Percentiles rank a stretch among this genome's conserved stretches.
These are phyloP conservation scores for Oligia fasciuncula DNA, from an alignment of 2,888 invertebrate species.

Conservation along the genomic window DNA sequence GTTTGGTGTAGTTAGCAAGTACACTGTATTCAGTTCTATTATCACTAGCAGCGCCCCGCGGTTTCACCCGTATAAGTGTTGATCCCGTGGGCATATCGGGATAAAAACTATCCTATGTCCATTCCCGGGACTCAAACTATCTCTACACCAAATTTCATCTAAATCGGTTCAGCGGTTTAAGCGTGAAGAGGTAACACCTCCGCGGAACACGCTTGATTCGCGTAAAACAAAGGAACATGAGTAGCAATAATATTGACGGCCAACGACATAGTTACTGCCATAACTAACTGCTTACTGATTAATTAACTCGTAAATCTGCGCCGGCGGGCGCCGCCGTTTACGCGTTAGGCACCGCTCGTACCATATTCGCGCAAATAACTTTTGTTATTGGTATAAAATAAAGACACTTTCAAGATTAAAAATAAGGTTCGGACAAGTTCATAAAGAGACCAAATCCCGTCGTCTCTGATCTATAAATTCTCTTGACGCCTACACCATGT, in stretches of 20 bases:
- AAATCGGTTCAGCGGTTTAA: too few relatives aligned
- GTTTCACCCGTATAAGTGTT: too few relatives aligned
- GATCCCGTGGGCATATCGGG: too few relatives aligned
- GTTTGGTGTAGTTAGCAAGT: neutral
- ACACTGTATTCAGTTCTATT: too few relatives aligned
- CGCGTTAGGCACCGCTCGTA: slow-evolving; percentile 44
- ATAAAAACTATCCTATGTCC: too few relatives aligned
- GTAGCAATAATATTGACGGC: slow-evolving; percentile 27
- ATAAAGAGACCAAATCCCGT: neutral
- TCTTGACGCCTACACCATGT: neutral
- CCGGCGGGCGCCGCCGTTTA: slow-evolving; percentile 18
- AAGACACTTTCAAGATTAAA: neutral
- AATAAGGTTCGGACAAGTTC: neutral
- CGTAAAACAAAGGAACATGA: slow-evolving; percentile 41
- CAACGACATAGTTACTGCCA: slow-evolving; percentile 30
- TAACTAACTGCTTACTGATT: slow-evolving; percentile 42
- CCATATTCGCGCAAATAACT: neutral
- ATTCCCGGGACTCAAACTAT: too few relatives aligned
- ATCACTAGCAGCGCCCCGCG: too few relatives aligned
- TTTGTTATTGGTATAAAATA: neutral
- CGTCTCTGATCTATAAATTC: neutral
- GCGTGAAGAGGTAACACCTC: neutral
- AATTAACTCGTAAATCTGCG: slow-evolving; percentile 49
- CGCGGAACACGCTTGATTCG: neutral
- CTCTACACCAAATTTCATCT: neutral